These are phyloP conservation scores for Bhutanitis thaidina DNA, from an alignment of 2,888 invertebrate species.

Conservation along the genomic window DNA sequence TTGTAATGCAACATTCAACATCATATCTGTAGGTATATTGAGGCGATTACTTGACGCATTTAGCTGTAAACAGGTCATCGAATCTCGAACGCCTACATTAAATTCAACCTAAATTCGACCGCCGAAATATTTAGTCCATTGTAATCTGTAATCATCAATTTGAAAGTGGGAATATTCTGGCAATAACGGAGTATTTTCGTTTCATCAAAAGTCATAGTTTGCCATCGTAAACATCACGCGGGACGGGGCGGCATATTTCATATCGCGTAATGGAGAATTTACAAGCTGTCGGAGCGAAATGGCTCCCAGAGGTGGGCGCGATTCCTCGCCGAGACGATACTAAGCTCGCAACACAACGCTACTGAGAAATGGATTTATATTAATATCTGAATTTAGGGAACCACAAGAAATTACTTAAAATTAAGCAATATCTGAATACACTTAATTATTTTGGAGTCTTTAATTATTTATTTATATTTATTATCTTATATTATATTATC, in stretches of 20 bases:
- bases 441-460: too few species aligned
- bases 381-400: not conserved
- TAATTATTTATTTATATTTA: too few species aligned
- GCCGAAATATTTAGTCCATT: constrained; percentile 18
- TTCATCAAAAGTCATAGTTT: constrained; percentile 23
- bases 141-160: constrained; percentile 14
- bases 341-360: constrained; percentile 35
- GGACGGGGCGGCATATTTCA: constrained; percentile 71
- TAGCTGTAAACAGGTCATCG: constrained; percentile 44
- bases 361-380: constrained; percentile 26
- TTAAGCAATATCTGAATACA: too few species aligned
- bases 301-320: constrained; percentile 72
- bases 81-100: constrained; percentile 37
- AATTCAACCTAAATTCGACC: constrained; percentile 25
- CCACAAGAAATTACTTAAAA: too few species aligned
- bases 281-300: constrained; percentile 77
- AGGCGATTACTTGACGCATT: constrained; percentile 35
- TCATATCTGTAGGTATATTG: constrained; percentile 51
- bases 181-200: constrained; percentile 18
- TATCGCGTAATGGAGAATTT: constrained; percentile 80
- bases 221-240: constrained; percentile 53
- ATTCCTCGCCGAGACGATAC: constrained; percentile 39
- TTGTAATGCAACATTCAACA: constrained; percentile 54
- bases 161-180: constrained; percentile 1
- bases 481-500: too few species aligned